These are phyloP conservation scores for Trematomus loennbergii DNA, from an alignment of 2,113 vertebrate genomes.

Conservation along the genomic window DNA sequence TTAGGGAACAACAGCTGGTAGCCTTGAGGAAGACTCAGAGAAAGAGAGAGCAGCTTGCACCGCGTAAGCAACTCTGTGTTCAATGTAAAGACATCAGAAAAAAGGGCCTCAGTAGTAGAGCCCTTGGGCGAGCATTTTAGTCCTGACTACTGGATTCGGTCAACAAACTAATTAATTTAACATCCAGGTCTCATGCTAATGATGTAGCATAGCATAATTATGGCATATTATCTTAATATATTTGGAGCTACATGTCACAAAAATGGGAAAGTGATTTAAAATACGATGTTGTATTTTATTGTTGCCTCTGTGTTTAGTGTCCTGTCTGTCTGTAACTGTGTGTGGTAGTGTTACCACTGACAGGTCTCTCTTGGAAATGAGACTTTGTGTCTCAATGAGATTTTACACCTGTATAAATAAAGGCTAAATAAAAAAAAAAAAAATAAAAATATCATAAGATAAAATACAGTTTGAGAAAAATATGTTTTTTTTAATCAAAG, in stretches of 20 bases:
- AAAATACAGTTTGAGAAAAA: background rate
- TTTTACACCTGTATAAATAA: too few species aligned
- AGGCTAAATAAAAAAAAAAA: too few species aligned
- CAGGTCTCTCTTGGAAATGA: too few species aligned
- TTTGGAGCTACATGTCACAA: background rate
- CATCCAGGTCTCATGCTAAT: background rate
- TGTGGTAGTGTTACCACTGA: too few species aligned
- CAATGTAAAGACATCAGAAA: constrained; percentile 1
- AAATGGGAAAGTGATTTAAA: background rate
- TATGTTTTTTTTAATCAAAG: background rate
- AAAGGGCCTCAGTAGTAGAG: background rate
- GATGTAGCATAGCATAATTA: background rate
- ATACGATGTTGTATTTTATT: too few species aligned
- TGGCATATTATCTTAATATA: background rate
- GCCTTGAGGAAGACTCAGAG: constrained; percentile 12
- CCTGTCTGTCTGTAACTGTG: too few species aligned
- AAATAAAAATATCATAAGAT: background rate
- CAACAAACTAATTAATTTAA: background rate
- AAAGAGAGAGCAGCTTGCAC: constrained; percentile 36
- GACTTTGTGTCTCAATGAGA: too few species aligned
- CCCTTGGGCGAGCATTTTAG: background rate
- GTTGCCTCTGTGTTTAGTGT: too few species aligned
- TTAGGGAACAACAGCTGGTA: constrained; percentile 43
- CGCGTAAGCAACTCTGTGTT: constrained; percentile 14
- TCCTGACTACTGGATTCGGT: background rate